Evolutionary conservation across 2,888 invertebrate species (phyloP).

Genomic region (Amiota minor): DNA sequence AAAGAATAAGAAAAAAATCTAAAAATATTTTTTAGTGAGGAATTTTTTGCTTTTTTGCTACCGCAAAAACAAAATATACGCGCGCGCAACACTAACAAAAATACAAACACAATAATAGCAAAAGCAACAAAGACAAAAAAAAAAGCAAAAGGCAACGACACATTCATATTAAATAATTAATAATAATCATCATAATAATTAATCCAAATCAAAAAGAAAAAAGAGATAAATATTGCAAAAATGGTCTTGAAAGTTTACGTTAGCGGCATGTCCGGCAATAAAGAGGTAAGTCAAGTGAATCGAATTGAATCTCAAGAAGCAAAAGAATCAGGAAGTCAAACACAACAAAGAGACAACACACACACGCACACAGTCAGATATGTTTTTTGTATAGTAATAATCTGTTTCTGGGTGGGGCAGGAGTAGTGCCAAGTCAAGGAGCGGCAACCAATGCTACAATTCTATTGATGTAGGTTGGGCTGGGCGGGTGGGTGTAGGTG

Average conservation of each 20-base stretch:
- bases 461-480: neutral
- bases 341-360: neutral
- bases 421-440: neutral
- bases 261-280: slow-evolving; percentile 94
- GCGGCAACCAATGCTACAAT: too few relatives aligned
- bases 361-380: neutral
- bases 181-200: too few relatives aligned
- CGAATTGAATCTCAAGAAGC: neutral
- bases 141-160: slow-evolving; percentile 31
- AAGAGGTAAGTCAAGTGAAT: slow-evolving; percentile 82
- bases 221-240: neutral
- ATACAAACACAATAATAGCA: neutral
- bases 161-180: slow-evolving; percentile 32
- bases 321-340: slow-evolving; percentile 18
- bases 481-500: neutral
- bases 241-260: slow-evolving; percentile 95
- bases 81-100: neutral
- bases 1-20: slow-evolving; percentile 17
- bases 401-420: neutral
- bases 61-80: neutral
- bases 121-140: neutral
- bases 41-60: slow-evolving; percentile 7
- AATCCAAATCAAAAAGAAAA: too few relatives aligned
- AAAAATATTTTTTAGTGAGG: slow-evolving; percentile 28
- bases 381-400: neutral